A percentile compares a stretch with the other conserved stretches of the same genome.
phyloP scores from a whole-genome alignment of 2,797 vertebrate species.

The Enoplosus armatus region DNA sequence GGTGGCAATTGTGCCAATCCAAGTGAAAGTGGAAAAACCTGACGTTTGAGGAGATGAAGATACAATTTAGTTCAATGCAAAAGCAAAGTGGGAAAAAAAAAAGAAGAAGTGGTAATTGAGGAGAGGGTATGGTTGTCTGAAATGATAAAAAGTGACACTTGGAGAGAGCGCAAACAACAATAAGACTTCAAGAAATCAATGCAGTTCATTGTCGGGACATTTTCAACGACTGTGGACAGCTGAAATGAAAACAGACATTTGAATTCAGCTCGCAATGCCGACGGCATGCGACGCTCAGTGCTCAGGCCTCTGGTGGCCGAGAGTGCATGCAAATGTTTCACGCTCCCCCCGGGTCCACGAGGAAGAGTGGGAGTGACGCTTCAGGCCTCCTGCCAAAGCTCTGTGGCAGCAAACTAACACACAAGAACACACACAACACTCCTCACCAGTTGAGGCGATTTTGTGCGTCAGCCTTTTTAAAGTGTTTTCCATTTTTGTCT shows the following conservation, averaged over 20 bases:
- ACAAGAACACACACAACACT: not conserved
- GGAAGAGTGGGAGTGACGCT: slow-evolving; percentile 50
- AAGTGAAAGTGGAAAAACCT: slow-evolving; percentile 8
- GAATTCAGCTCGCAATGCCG: slow-evolving; percentile 48
- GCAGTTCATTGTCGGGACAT: slow-evolving; percentile 47
- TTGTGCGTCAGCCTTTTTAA: not conserved
- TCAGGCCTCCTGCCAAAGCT: slow-evolving; percentile 53
- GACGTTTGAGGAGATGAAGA: slow-evolving; percentile 41
- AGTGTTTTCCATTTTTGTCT: slow-evolving; percentile 4
- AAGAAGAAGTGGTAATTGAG: slow-evolving; percentile 15
- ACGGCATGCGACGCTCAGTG: slow-evolving; percentile 24
- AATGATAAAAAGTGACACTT: slow-evolving; percentile 72
- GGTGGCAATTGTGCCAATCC: slow-evolving; percentile 15
- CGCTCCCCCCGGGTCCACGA: slow-evolving; percentile 18
- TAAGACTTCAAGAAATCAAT: slow-evolving; percentile 50
- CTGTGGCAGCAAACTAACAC: slow-evolving; percentile 25
- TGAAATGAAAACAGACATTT: slow-evolving; percentile 65
- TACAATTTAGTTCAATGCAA: slow-evolving; percentile 9
- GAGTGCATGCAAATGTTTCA: slow-evolving; percentile 66
- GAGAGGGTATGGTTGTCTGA: slow-evolving; percentile 35
- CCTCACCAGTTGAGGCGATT: slow-evolving; percentile 11
- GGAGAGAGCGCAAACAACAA: slow-evolving; percentile 44
- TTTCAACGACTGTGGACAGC: slow-evolving; percentile 49
- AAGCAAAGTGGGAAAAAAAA: no score
- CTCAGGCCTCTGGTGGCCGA: slow-evolving; percentile 43